Evolutionary conservation across 2,113 vertebrate genomes (phyloP).

Genomic region (Semnornis frantzii): DNA sequence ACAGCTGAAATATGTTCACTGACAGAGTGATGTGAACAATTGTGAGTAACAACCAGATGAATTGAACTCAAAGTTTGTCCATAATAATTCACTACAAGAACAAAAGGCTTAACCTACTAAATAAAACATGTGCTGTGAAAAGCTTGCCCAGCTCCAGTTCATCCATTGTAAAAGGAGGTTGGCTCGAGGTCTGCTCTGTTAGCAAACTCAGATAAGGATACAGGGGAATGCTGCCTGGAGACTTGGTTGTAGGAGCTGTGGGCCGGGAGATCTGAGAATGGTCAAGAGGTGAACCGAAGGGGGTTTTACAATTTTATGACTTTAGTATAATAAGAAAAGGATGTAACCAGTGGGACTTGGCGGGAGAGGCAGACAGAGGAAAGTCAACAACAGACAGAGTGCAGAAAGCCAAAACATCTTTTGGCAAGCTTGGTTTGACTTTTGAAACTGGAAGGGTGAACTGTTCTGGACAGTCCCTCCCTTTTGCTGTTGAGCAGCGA

Average conservation of each 20-base stretch:
- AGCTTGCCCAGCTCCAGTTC: slow-evolving; percentile 26
- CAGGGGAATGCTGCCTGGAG: not conserved
- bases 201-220: slow-evolving; percentile 22
- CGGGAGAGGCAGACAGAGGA: slow-evolving; percentile 1
- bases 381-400: not conserved
- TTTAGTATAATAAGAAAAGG: not conserved
- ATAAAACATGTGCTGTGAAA: slow-evolving; percentile 42
- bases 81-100: slow-evolving; percentile 64
- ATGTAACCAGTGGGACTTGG: not conserved
- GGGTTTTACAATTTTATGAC: slow-evolving; percentile 20
- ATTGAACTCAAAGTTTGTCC: slow-evolving; percentile 57
- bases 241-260: not conserved
- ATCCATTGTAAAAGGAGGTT: slow-evolving; percentile 25
- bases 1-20: slow-evolving; percentile 63
- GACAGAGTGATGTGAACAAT: slow-evolving; percentile 53
- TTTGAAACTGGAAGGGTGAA: not conserved
- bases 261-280: not conserved
- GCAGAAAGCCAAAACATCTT: slow-evolving; percentile 25
- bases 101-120: slow-evolving; percentile 56
- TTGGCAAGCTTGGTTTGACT: slow-evolving; percentile 22
- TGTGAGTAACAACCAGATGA: slow-evolving; percentile 58
- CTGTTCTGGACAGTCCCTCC: not conserved
- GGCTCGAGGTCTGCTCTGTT: slow-evolving; percentile 46
- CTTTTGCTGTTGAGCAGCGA: not conserved
- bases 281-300: not conserved